Evolutionary conservation across 2,797 vertebrate species (phyloP).

Genomic region (Gila robusta): DNA sequence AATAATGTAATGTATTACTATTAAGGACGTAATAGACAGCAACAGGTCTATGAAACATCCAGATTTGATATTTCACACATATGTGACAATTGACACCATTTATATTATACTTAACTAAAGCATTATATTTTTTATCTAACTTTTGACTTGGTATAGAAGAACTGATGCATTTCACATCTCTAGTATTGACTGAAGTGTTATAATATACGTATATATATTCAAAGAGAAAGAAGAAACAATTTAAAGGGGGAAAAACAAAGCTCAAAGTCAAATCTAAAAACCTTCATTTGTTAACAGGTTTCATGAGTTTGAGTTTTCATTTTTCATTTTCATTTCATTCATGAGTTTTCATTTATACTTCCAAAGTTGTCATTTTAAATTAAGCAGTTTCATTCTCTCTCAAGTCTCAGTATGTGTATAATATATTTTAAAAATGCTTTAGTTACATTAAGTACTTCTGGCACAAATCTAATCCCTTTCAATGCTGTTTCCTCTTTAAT

Average conservation of each 20-base stretch:
- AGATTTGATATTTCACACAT: background rate
- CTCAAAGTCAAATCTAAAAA: background rate
- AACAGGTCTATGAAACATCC: background rate
- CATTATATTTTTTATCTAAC: no score
- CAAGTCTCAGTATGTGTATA: background rate
- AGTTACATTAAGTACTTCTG: background rate
- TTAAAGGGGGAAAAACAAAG: background rate
- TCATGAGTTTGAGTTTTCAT: background rate
- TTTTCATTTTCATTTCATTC: no score
- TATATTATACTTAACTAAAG: background rate
- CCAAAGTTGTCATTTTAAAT: background rate
- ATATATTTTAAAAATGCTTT: background rate
- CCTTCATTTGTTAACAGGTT: background rate
- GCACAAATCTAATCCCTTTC: conserved; percentile 20
- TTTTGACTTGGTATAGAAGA: background rate
- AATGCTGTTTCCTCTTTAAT: background rate
- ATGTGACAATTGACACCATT: background rate
- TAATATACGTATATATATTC: background rate
- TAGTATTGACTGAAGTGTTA: background rate
- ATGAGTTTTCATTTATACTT: background rate
- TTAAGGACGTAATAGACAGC: background rate
- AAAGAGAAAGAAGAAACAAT: background rate
- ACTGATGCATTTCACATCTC: background rate
- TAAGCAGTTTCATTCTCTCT: background rate
- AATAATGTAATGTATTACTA: background rate